A percentile compares a stretch with the other conserved stretches of the same genome.
These are phyloP conservation scores for Kuschelorhynchus macadamiae DNA, from an alignment of 2,888 invertebrate species.

Conservation along the genomic window DNA sequence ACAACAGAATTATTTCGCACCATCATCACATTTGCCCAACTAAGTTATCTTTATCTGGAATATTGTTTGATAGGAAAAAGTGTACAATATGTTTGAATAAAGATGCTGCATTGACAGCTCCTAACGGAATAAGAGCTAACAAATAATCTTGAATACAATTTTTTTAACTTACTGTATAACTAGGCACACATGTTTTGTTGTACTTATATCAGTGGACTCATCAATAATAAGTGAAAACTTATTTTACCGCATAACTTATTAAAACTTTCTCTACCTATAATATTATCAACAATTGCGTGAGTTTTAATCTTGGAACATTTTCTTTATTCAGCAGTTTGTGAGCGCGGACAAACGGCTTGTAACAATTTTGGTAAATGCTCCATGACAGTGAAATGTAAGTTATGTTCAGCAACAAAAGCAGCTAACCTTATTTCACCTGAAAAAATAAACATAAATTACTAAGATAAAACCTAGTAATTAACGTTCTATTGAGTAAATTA, in stretches of 20 bases:
- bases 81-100: background rate
- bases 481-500: no score
- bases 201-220: conserved; percentile 13
- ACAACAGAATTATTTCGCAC: conserved; percentile 5
- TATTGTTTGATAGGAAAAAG: background rate
- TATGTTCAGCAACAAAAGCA: conserved; percentile 17
- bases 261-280: conserved; percentile 2
- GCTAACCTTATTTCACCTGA: conserved; percentile 17
- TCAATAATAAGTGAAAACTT: conserved; percentile 8
- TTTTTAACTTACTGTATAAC: background rate
- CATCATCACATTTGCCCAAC: conserved; percentile 18
- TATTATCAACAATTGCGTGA: conserved; percentile 1
- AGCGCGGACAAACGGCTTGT: background rate
- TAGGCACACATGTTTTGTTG: conserved; percentile 4
- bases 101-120: background rate
- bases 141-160: background rate
- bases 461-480: no score
- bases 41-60: background rate
- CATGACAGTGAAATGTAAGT: conserved; percentile 12
- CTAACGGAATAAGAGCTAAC: background rate
- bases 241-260: background rate
- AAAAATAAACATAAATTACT: no score
- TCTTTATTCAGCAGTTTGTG: conserved; percentile 7
- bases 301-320: conserved; percentile 9
- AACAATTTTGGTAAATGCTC: conserved; percentile 19